Evolutionary conservation across 2,888 invertebrate genomes (phyloP), one percentile per base, ranked within the genome.

Genomic region (Dasypogon diadema): DNA sequence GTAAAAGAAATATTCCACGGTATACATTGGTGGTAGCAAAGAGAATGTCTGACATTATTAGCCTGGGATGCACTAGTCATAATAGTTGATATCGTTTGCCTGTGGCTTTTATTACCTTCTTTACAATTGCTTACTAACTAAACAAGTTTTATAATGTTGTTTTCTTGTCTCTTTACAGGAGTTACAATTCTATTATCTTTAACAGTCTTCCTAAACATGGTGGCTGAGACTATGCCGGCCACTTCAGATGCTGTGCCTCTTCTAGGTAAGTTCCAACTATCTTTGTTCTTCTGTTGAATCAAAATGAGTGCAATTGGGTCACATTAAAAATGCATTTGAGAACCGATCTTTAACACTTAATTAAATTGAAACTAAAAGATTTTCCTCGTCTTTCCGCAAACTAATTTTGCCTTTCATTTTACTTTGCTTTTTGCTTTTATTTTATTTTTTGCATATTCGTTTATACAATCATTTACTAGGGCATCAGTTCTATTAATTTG

Each of bases 221-320:
- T 98, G 83, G 97, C 98, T 82, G 98, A 98, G 89, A 97, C 97
- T 85, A 97, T 98, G 96, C 98, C 98, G 82, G 97, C 97, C 84
- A 98, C 97, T 79, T 97, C 97, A 80, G 96, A 96, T 86, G 95
- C 95, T 81, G 95, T 96, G 84, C 95, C 95, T 81, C 90, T 95
- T 82, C 89, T 95, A 87, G 93, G 93, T 91, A 87, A 88, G 84
- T 83, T 80, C 4, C 10, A 56, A 24, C 16, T 51, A n/a, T n/a
- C n/a, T n/a, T n/a, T n/a, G n/a, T n/a, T n/a, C n/a, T n/a, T n/a
- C n/a, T n/a, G n/a, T n/a, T n/a, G n/a, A n/a, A n/a, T n/a, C n/a
- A n/a, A n/a, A n/a, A n/a, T n/a, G n/a, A n/a, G n/a, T n/a, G n/a
- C n/a, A n/a, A n/a, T n/a, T n/a, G n/a, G n/a, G n/a, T n/a, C n/a